Conservation (phyloP, 92 coral and sea anemone species). For the Galaxea fascicularis region DNA sequence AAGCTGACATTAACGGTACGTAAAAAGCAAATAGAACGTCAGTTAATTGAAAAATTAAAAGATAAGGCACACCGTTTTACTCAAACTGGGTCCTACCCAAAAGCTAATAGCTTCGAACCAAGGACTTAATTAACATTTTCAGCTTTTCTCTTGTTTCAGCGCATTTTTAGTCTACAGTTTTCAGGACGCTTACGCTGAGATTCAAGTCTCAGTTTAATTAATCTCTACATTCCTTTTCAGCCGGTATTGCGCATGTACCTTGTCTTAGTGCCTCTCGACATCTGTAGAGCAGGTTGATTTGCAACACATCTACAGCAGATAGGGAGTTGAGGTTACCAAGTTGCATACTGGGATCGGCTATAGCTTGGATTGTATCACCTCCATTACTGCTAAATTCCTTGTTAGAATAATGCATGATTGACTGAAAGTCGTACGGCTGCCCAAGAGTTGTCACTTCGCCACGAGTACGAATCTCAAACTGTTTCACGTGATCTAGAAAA, state of each 20-base stretch:
- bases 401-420: constrained; percentile 94
- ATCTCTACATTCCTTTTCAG: too few species aligned
- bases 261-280: constrained; percentile 72
- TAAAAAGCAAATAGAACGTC: neutral
- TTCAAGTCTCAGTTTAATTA: too few species aligned
- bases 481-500: constrained; percentile 57
- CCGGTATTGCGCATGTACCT: constrained; percentile 34
- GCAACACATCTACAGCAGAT: constrained; percentile 83
- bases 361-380: constrained; percentile 75
- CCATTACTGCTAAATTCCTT: constrained; percentile 90
- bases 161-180: too few species aligned
- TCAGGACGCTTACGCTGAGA: too few species aligned
- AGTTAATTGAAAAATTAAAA: too few species aligned
- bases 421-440: constrained; percentile 89
- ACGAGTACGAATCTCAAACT: constrained; percentile 64
- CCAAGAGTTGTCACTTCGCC: constrained; percentile 70
- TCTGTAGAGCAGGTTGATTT: constrained; percentile 77
- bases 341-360: constrained; percentile 82
- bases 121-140: too few species aligned
- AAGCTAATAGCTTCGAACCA: too few species aligned
- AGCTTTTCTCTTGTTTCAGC: too few species aligned
- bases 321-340: constrained; percentile 80
- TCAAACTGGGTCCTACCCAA: too few species aligned
- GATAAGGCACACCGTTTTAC: too few species aligned
- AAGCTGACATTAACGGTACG: neutral